phyloP scores from a whole-genome alignment of 37 sponge, comb jelly and placozoan species.

The Tethya wilhelma region DNA sequence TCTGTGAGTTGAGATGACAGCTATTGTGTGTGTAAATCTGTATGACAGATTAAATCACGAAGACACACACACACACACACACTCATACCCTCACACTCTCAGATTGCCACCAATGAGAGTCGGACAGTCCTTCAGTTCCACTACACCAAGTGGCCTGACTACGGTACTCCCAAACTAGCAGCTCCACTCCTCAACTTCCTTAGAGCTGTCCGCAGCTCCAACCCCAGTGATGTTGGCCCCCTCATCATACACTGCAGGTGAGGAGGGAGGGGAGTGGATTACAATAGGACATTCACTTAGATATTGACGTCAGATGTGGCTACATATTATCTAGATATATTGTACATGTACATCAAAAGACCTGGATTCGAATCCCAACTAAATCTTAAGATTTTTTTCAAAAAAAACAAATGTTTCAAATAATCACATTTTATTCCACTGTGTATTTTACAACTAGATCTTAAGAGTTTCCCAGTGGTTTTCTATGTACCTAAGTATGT shows the following conservation, averaged over 20 bases:
- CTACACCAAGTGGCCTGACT: conserved; percentile 83
- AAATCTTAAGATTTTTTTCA: too few species aligned
- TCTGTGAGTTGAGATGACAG: conserved; percentile 26
- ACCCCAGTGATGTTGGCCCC: conserved; percentile 38
- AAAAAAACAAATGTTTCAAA: too few species aligned
- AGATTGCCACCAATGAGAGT: neutral
- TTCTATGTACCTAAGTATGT: too few species aligned
- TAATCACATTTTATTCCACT: too few species aligned
- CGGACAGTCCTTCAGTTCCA: conserved; percentile 84
- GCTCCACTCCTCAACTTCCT: conserved; percentile 74
- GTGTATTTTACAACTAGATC: too few species aligned
- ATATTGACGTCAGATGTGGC: neutral
- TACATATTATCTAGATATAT: too few species aligned
- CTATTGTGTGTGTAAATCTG: neutral
- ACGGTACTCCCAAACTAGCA: conserved; percentile 65
- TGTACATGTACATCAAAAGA: too few species aligned
- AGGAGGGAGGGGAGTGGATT: neutral
- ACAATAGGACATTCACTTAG: neutral
- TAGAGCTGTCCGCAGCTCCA: conserved; percentile 45
- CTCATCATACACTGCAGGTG: conserved; percentile 82
- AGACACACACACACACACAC: conserved; percentile 28
- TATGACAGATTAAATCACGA: conserved; percentile 12
- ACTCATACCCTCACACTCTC: conserved; percentile 17
- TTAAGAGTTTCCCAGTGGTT: too few species aligned
- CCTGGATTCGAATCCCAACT: too few species aligned